A percentile compares a stretch with the other conserved stretches of the same genome.
These are phyloP conservation scores for Parochlus steinenii DNA, from an alignment of 2,888 invertebrate genomes.

Conservation along the genomic window DNA sequence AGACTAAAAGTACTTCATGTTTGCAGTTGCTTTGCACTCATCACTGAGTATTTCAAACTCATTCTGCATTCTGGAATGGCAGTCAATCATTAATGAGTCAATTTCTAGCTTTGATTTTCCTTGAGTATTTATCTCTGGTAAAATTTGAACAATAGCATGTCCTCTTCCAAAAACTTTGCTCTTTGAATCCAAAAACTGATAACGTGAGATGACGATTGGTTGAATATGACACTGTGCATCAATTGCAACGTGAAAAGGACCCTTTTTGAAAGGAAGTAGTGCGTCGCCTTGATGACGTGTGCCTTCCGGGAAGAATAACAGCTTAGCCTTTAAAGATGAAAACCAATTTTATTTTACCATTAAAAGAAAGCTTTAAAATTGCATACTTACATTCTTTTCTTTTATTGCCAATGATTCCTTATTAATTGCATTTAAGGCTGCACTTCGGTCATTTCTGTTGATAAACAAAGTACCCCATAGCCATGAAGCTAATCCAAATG, in stretches of 20 bases:
- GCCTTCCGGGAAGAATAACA: conserved; percentile 87
- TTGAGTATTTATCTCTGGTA: conserved; percentile 54
- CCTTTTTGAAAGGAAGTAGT: conserved; percentile 84
- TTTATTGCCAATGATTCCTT: conserved; percentile 50
- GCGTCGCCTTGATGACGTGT: conserved; percentile 63
- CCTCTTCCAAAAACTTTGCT: conserved; percentile 48
- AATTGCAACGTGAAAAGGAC: conserved; percentile 86
- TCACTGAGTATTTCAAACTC: conserved; percentile 37
- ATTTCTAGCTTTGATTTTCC: conserved; percentile 45
- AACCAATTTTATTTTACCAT: conserved; percentile 13
- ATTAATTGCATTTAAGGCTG: conserved; percentile 57
- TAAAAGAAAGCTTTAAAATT: no score
- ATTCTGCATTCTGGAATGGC: conserved; percentile 48
- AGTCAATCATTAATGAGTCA: conserved; percentile 43
- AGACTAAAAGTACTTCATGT: no score
- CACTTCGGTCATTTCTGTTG: conserved; percentile 51
- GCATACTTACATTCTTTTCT: conserved; percentile 38
- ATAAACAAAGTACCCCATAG: conserved; percentile 83
- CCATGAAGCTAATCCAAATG: conserved; percentile 74
- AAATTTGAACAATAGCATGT: conserved; percentile 52
- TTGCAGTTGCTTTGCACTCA: no score
- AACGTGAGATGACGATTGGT: conserved; percentile 76
- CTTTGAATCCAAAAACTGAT: conserved; percentile 50
- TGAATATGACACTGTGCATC: conserved; percentile 70
- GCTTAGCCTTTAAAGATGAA: conserved; percentile 40